Evolutionary conservation across 2,797 vertebrate genomes (phyloP).

Genomic region (Hirundo rustica): DNA sequence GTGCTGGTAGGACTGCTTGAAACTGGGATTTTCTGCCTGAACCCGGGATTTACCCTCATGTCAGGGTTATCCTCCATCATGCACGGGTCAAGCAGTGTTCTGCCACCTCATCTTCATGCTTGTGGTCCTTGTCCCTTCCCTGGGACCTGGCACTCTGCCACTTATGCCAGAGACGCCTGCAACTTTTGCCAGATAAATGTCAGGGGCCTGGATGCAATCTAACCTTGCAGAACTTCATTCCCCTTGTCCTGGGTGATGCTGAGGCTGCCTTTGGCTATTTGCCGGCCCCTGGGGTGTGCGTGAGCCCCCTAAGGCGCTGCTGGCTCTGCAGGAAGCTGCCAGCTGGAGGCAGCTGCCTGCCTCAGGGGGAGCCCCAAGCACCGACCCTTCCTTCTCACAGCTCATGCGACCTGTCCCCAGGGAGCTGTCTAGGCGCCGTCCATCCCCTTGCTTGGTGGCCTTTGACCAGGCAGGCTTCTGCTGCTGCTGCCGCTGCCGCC

Average conservation of each 20-base stretch:
- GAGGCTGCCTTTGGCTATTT: background rate
- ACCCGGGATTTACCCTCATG: background rate
- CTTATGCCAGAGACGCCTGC: too few relatives aligned
- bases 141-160: background rate
- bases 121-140: rapidly evolving
- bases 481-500: background rate
- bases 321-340: background rate
- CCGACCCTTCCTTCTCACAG: background rate
- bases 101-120: rapidly evolving
- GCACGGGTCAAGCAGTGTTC: background rate
- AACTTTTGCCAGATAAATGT: background rate
- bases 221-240: background rate
- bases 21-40: background rate
- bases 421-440: background rate
- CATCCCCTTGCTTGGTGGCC: background rate
- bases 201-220: background rate
- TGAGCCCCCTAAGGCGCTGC: background rate
- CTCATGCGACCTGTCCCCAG: background rate
- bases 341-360: slow-evolving; percentile 6
- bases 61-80: background rate
- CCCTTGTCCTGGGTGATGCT: background rate
- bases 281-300: rapidly evolving
- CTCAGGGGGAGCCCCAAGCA: background rate
- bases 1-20: background rate
- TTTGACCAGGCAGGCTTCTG: background rate